Evolutionary conservation across 2,888 invertebrate species (phyloP), one percentile per base, ranked within the genome.

Genomic region (Coenonympha arcania): DNA sequence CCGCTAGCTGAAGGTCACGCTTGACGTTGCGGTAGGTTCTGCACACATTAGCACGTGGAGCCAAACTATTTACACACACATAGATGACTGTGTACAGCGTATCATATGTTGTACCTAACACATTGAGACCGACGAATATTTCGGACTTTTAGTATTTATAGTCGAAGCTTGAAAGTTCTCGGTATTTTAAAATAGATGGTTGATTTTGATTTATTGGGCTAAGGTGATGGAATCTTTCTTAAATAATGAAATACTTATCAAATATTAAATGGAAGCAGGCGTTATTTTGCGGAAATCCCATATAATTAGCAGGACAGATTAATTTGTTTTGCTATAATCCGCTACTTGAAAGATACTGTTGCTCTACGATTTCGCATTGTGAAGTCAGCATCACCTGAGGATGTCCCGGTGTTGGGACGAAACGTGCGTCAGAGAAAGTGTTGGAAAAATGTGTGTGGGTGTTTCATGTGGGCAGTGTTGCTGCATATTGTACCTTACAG

Each of bases 1-100:
- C 55, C 52, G 53, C 55, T 57, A 57, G 52, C 44, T 53, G 52
- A 57, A 57, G 57, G 57, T 57, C 53, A 41, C 6, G 26, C 31
- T 47, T 48, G 40, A 44, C 47, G 40, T 52, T 55, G 51, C 41
- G 50, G 54, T 56, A 55, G 54, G 52, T 52, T 46, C 33, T 28
- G 40, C 52, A 52, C 51, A 52, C 51, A 46, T 37, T 39, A 45
- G 31, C 11, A 43, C n/a, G n/a, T n/a, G 43, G 30, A 31, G 37
- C 20, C 22, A 34, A 39, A 47, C 48, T 51, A 51, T 51, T 31
- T 11, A 13, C 13, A 24, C 37, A 13, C 37, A 37, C 37, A 13
- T 19, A 19, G 13, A 24, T n/a, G 11, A 8, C 4, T 26, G 20
- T 26, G 28, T 19, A 24, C 22, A 18, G 18, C 9, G 20, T 9